Conservation (phyloP, 2,797 vertebrate genomes). For the Botia almorhae region DNA sequence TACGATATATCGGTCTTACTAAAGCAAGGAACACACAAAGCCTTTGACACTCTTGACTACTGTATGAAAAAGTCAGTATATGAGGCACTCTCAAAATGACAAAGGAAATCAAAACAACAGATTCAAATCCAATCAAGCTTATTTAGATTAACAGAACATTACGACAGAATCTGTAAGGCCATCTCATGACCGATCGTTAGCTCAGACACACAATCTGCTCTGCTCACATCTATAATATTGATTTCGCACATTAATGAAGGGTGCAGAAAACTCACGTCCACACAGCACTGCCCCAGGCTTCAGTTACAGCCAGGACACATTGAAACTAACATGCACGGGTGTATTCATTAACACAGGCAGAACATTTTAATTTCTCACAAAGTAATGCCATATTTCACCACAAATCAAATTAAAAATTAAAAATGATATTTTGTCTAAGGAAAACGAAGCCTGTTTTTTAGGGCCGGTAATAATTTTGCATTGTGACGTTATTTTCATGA, state of each 20-base stretch:
- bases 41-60: neutral
- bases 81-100: neutral
- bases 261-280: constrained; percentile 30
- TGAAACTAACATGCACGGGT: constrained; percentile 30
- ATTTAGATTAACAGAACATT: constrained; percentile 45
- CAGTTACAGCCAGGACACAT: constrained; percentile 27
- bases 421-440: too few species aligned
- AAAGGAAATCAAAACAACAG: neutral
- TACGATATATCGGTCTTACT: constrained; percentile 50
- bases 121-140: neutral
- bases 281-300: constrained; percentile 30
- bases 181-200: constrained; percentile 46
- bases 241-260: constrained; percentile 38
- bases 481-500: neutral
- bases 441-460: neutral
- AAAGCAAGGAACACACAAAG: constrained; percentile 30
- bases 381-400: neutral
- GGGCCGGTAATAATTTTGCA: neutral
- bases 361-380: neutral
- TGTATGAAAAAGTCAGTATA: neutral
- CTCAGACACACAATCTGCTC: constrained; percentile 35
- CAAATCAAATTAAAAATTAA: neutral
- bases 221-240: constrained; percentile 42
- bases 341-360: constrained; percentile 21
- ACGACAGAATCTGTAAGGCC: constrained; percentile 29